Conservation (phyloP, 2,888 invertebrate genomes). For the Drosophila colorata region DNA sequence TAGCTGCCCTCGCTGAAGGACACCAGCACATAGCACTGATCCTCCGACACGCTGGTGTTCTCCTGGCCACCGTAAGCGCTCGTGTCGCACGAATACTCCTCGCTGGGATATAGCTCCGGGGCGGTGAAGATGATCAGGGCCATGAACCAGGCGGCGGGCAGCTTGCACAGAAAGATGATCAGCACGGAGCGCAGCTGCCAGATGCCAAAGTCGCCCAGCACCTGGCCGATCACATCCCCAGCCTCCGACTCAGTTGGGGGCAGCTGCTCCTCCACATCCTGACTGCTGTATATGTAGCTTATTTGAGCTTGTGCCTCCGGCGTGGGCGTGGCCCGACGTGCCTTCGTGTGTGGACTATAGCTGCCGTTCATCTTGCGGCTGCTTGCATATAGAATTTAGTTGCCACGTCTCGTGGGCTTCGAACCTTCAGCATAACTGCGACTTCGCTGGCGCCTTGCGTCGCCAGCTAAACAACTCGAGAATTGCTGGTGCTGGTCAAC, state of each 20-base stretch:
- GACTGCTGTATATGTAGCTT: constrained; percentile 18
- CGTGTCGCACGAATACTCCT: constrained; percentile 77
- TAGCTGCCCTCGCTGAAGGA: constrained; percentile 52
- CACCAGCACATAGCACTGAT: constrained; percentile 77
- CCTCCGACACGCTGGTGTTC: constrained; percentile 66
- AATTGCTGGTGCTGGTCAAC: constrained; percentile 54
- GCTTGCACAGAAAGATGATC: constrained; percentile 85
- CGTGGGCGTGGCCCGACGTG: constrained; percentile 41
- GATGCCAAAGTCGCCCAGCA: constrained; percentile 84
- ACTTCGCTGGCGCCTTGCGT: constrained; percentile 50
- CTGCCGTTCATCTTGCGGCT: constrained; percentile 28
- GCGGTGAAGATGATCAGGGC: constrained; percentile 86
- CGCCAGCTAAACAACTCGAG: constrained; percentile 41
- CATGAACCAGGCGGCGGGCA: constrained; percentile 86
- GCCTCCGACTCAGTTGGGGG: neutral
- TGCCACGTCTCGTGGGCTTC: constrained; percentile 49
- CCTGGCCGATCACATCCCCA: constrained; percentile 73
- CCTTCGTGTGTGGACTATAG: constrained; percentile 18
- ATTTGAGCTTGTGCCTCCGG: constrained; percentile 30
- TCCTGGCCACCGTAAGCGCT: constrained; percentile 24
- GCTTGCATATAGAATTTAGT: constrained; percentile 46
- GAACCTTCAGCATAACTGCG: constrained; percentile 68
- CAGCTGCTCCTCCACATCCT: constrained; percentile 1
- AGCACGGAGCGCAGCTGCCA: constrained; percentile 85
- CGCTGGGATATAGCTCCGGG: constrained; percentile 81